Evolutionary conservation across 2,888 invertebrate genomes (phyloP).

Genomic region (Sympetrum striolatum): DNA sequence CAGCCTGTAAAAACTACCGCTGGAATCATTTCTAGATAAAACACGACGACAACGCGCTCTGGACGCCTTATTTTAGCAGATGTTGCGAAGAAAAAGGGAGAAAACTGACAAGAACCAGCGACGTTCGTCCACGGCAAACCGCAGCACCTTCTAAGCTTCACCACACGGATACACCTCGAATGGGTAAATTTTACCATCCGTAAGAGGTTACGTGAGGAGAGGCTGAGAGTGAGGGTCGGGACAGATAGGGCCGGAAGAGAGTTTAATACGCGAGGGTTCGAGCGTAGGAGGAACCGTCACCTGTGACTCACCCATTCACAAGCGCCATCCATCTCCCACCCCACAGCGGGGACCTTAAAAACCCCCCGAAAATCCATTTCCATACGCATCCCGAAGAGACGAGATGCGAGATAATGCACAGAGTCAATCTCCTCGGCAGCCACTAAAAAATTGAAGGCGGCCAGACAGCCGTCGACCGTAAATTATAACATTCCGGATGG

Average conservation of each 20-base stretch:
- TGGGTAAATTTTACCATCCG: not conserved
- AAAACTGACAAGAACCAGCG: too few relatives aligned
- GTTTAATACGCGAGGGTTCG: not conserved
- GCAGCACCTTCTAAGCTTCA: too few relatives aligned
- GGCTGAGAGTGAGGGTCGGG: not conserved
- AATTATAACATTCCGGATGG: too few relatives aligned
- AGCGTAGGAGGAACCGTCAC: not conserved
- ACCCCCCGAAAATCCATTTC: not conserved
- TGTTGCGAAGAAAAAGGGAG: too few relatives aligned
- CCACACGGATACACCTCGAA: not conserved
- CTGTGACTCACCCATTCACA: slow-evolving; percentile 34
- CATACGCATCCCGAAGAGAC: not conserved
- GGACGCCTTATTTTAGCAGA: too few relatives aligned
- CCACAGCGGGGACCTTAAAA: not conserved
- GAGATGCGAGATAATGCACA: not conserved
- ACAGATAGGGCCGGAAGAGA: not conserved
- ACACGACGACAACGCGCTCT: too few relatives aligned
- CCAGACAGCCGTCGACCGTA: too few relatives aligned
- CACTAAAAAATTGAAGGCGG: not conserved
- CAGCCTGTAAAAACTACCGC: too few relatives aligned
- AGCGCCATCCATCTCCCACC: not conserved
- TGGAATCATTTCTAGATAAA: too few relatives aligned
- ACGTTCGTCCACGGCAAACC: too few relatives aligned
- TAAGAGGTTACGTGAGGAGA: not conserved
- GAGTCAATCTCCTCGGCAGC: not conserved